Base-by-base conservation (phyloP, 2,113 vertebrate species). In the Callorhinus ursinus region DNA sequence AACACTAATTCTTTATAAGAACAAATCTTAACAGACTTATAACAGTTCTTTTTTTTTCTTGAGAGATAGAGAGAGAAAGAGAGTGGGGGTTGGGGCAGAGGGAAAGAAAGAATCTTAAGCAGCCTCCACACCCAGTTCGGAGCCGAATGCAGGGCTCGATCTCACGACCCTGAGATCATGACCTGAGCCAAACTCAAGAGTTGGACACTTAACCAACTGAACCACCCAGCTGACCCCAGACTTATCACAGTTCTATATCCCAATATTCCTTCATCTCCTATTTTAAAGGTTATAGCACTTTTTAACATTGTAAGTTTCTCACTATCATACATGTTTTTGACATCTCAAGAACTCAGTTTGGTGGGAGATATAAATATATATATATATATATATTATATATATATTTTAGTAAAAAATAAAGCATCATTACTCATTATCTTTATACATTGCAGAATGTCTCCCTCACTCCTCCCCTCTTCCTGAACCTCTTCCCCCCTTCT, bases 251-350 rank as follows among this genome's bases (percentile, higher is more conserved):
- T 86, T 93, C 26, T 93, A 21, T 76, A 76, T 80, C 24, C n/a
- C 67, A 92, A 36, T 74, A 97, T 97, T 91, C 42, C 39, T 96
- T 91, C 31, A 63, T 82, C 14, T 85, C 59, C 57, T 74, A 22
- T 90, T 93, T 95, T 90, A 93, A 96, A 95, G 67, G 39, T 67
- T 95, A 94, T 76, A 88, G 79, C 65, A 92, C 26, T 49, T 93
- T 90, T 69, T 76, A 74, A 94, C 93, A 89, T 65, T 77, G 2
- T 71, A 69, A 87, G 19, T 42, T 88, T 93, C 59, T 96, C 26
- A 18, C 86, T 72, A 88, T 87, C 24, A 33, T 84, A 82, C 12
- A 53, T 59, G 31, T 88, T 93, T 80, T 93, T 92, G 57, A 88
- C n/a, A 74, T 82, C 83, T 95, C 39, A 71, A 94, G 92, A 88